Evolutionary conservation across 2,797 vertebrate species (phyloP).

Genomic region (Alcedo quadribrachys): DNA sequence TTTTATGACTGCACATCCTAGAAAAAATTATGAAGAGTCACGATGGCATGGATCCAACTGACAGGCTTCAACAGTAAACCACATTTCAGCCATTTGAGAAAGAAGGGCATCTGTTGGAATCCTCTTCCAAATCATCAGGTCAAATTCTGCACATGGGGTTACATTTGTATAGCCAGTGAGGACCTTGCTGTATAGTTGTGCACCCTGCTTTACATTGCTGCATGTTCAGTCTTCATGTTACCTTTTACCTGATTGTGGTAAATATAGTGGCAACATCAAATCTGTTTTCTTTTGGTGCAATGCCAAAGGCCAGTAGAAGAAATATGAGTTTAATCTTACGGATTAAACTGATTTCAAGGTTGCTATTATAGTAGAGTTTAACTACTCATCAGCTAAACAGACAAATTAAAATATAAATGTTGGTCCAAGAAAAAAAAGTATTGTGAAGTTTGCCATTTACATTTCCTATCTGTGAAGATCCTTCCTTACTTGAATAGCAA

Average conservation of each 20-base stretch:
- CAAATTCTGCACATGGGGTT: neutral
- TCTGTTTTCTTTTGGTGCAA: conserved; percentile 1
- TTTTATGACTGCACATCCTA: neutral
- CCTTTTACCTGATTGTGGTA: neutral
- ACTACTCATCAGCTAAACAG: neutral
- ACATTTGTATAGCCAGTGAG: neutral
- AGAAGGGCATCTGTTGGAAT: neutral
- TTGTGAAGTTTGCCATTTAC: neutral
- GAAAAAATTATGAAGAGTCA: neutral
- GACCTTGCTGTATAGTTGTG: neutral
- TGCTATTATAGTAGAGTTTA: neutral
- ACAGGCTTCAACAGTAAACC: neutral
- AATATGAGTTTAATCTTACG: neutral
- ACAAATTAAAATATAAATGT: neutral
- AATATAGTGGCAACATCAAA: neutral
- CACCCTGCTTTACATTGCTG: neutral
- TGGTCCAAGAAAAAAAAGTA: neutral
- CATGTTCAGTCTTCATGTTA: neutral
- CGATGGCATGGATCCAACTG: neutral
- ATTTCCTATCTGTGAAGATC: neutral
- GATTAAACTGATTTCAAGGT: neutral
- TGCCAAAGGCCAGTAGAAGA: neutral
- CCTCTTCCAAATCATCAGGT: neutral
- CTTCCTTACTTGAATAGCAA: neutral
- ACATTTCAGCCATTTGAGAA: neutral